Base-by-base conservation (phyloP, 2,113 vertebrate species). In the Takifugu flavidus region DNA sequence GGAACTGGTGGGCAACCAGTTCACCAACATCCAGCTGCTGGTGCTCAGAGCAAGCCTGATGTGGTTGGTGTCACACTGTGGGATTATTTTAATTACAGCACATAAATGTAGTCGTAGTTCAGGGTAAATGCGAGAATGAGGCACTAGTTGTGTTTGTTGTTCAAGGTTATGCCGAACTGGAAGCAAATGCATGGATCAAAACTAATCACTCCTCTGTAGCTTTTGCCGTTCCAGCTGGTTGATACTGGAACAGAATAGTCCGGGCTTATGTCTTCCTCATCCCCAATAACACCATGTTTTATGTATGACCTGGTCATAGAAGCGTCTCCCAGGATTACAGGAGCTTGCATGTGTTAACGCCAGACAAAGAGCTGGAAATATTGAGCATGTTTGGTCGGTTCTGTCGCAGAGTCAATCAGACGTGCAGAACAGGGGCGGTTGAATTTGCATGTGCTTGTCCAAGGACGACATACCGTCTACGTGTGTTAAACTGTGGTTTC, bases 361-460 rank as follows among this genome's bases (percentile, higher is more conserved):
- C 34, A 49, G 56, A 61, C 6, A 43, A 65, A 66, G 54, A 25
- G 55, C 45, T 47, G 43, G 29, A 75, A 74, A 80, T 78, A 83
- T 81, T 62, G 66, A 79, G 54, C 26, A 27, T 26, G 64, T 68
- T 59, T 73, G 64, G 66, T 49, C 29, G 31, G 54, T 14, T 52
- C 49, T 67, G 20, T 20, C 20, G 11, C 63, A 31, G 49, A 47
- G 43, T 46, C 66, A 68, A 81, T 83, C 58, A 78, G 79, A 82
- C 53, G 45, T 62, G 54, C 59, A 28, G 44, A 53, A 13, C 57
- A 11, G 52, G 13, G 56, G 28, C 54, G 61, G 67, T 85, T 78
- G 84, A 86, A 77, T 79, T 49, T n/a, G 42, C 59, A 61, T 74
- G 31, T 72, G 72, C 65, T 68, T 53, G 51, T 56, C 10, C 3